Conservation (phyloP, 2,797 vertebrate genomes). For the Paratrypauchen microcephalus region DNA sequence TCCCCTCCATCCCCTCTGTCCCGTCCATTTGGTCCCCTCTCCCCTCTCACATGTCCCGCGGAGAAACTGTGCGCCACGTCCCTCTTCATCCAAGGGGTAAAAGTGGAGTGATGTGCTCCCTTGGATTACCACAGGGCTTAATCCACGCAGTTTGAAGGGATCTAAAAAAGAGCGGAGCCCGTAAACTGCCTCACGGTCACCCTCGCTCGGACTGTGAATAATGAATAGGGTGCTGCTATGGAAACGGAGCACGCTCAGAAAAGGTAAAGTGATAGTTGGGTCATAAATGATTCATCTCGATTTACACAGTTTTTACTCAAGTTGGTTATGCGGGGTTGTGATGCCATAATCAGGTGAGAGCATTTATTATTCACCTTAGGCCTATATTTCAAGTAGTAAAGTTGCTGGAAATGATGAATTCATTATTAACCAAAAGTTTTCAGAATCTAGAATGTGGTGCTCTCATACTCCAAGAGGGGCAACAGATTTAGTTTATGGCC, state of each 20-base stretch:
- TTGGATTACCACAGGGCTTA: slow-evolving; percentile 65
- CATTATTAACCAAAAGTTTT: too few relatives aligned
- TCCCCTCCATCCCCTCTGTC: slow-evolving; percentile 72
- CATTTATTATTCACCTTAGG: not conserved
- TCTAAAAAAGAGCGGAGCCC: slow-evolving; percentile 73
- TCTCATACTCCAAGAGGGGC: too few relatives aligned
- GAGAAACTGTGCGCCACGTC: slow-evolving; percentile 31
- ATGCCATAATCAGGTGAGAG: slow-evolving; percentile 28
- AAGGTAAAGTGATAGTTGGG: slow-evolving; percentile 84
- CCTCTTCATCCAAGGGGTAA: slow-evolving; percentile 55
- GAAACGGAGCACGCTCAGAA: slow-evolving; percentile 90
- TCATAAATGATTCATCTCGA: slow-evolving; percentile 83
- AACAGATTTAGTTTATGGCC: too few relatives aligned
- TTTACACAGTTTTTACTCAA: slow-evolving; percentile 73
- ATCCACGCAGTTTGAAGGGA: slow-evolving; percentile 73
- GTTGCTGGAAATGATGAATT: too few relatives aligned
- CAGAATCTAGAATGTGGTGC: too few relatives aligned
- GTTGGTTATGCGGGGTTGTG: slow-evolving; percentile 62
- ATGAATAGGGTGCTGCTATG: slow-evolving; percentile 88
- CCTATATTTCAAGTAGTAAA: not conserved
- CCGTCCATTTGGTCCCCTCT: slow-evolving; percentile 71
- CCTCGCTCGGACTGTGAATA: slow-evolving; percentile 83
- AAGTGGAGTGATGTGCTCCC: slow-evolving; percentile 60
- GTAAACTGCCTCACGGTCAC: slow-evolving; percentile 70
- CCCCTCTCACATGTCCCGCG: slow-evolving; percentile 81